Base-by-base conservation (phyloP, 2,113 vertebrate genomes). In the Pangasianodon gigas region DNA sequence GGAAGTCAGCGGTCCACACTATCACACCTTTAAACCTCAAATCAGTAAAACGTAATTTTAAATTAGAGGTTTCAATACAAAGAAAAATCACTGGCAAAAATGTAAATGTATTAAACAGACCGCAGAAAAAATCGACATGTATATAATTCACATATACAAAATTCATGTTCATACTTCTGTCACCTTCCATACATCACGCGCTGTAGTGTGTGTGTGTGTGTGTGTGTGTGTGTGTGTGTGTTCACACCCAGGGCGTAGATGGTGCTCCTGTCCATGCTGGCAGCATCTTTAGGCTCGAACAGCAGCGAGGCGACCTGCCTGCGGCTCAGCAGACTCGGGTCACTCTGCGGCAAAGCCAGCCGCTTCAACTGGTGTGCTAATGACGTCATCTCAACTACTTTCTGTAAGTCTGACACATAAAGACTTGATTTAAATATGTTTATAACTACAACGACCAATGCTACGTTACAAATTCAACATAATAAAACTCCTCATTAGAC, bases 361-460 rank as follows among this genome's bases (percentile, higher is more conserved):
- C 97, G 95, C 92, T 97, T 97, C 92, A 99, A 94, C 93, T 99
- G 98, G 91, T 98, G 96, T 1, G 98, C 97, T 88, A 99, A 94
- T 0, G 98, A 99, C 26, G 98, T 99, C 98, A 99, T 99, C 1
- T 86, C 60, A 0, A 52, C n/a, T 11, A 46, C 13, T 37, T 46
- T 18, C 48, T 69, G 60, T 60, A 60, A 13, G 7, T 32, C 51
- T 48, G 0, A 82, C 6, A 62, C 32, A 52, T 3, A 81, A 56
- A 83, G 10, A 10, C 16, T 19, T 37, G 18, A 37, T 37, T 21
- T 37, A 37, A 54, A 81, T 2, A 32, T n/a, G 11, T 81, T 6
- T 81, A 48, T 2, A 74, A 37, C 13, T 6, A 71, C 32, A 5
- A 21, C 24, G 37, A 44, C 1, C 18, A 26, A 19, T 37, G 4